These are phyloP conservation scores for Trematomus bernacchii DNA, from an alignment of 2,797 vertebrate genomes.

Conservation along the genomic window DNA sequence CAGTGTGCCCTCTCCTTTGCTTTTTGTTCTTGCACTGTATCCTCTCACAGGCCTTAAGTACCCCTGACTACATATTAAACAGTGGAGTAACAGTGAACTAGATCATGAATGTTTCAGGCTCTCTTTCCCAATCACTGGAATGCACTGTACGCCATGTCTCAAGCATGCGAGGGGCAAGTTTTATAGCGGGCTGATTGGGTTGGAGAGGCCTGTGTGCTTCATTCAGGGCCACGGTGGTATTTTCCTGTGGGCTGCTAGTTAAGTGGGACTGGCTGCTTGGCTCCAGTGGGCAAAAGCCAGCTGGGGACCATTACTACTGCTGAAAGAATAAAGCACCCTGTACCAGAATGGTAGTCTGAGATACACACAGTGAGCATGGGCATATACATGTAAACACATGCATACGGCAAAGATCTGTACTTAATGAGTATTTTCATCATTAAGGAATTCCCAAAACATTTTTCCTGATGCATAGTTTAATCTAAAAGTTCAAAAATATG, in stretches of 20 bases:
- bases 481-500: too few relatives aligned
- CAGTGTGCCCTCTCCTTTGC: constrained; percentile 17
- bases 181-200: constrained; percentile 79
- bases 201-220: constrained; percentile 73
- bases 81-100: constrained; percentile 44
- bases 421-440: too few relatives aligned
- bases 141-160: constrained; percentile 54
- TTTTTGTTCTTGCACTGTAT: constrained; percentile 23
- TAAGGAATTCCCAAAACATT: too few relatives aligned
- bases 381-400: constrained; percentile 43
- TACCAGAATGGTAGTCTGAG: constrained; percentile 49
- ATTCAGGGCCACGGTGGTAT: constrained; percentile 75
- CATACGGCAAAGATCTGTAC: not conserved
- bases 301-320: constrained; percentile 96
- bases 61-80: constrained; percentile 39
- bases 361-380: constrained; percentile 39
- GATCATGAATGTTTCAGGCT: constrained; percentile 50
- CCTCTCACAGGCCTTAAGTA: constrained; percentile 26
- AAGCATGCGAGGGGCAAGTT: constrained; percentile 76
- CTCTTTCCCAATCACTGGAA: constrained; percentile 46
- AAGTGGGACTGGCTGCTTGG: constrained; percentile 93
- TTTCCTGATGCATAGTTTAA: too few relatives aligned
- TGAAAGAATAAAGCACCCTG: constrained; percentile 67
- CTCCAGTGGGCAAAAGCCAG: constrained; percentile 85
- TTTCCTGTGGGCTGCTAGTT: constrained; percentile 84